These are phyloP conservation scores for Drosophila pseudoananassae DNA, from an alignment of 1,140 invertebrate genomes.

Conservation along the genomic window DNA sequence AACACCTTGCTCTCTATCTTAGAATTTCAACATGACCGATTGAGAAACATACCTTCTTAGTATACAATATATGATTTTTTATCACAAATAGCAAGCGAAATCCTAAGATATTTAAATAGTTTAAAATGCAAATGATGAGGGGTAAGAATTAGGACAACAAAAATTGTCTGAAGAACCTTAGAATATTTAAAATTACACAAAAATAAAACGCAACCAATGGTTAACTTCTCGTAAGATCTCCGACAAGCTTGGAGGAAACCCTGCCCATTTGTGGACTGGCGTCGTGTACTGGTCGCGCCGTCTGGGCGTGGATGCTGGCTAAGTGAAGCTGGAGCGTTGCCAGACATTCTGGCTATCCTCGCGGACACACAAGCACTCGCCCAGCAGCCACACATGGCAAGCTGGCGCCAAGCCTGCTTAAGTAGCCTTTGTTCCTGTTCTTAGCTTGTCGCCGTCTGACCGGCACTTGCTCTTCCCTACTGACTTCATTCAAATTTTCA, in stretches of 20 bases:
- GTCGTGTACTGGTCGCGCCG: slow-evolving; percentile 62
- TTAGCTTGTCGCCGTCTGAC: slow-evolving; percentile 68
- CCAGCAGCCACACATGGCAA: slow-evolving; percentile 29
- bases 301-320: slow-evolving; percentile 46
- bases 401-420: slow-evolving; percentile 66
- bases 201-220: neutral
- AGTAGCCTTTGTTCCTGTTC: slow-evolving; percentile 51
- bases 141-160: no score
- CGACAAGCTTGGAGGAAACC: neutral
- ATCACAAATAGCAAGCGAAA: no score
- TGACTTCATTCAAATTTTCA: slow-evolving; percentile 6
- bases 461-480: slow-evolving; percentile 26
- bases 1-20: no score
- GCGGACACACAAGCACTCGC: neutral
- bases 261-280: slow-evolving; percentile 28
- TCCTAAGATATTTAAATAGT: no score
- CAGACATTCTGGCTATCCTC: slow-evolving; percentile 69
- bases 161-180: no score
- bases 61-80: no score
- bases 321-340: slow-evolving; percentile 75
- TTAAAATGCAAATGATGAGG: no score
- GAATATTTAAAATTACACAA: no score
- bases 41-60: no score
- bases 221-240: neutral
- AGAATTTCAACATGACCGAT: no score